phyloP scores from a whole-genome alignment of 2,113 vertebrate species.

The Tautogolabrus adspersus region DNA sequence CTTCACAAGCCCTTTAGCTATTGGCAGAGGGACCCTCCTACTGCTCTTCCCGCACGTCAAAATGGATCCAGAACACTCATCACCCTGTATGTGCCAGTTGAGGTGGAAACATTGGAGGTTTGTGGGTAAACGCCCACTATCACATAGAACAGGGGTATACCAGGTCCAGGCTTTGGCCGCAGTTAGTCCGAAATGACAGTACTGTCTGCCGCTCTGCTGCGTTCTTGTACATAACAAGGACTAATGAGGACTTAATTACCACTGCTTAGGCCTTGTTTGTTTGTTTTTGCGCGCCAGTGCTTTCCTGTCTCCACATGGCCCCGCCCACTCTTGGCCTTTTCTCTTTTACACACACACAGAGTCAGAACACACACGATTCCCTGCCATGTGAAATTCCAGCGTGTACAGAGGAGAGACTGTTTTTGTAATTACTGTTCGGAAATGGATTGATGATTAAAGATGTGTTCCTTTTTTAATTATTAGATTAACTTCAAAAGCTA shows the following conservation, averaged over 20 bases:
- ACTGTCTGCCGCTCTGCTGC: constrained; percentile 61
- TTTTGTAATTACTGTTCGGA: constrained; percentile 25
- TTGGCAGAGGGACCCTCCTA: constrained; percentile 18
- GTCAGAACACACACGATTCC: constrained; percentile 9
- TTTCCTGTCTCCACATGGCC: constrained; percentile 61
- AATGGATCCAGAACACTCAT: constrained; percentile 61
- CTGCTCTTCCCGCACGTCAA: constrained; percentile 7
- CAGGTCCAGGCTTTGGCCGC: constrained; percentile 27
- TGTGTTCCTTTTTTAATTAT: background rate
- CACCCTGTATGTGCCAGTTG: constrained; percentile 57
- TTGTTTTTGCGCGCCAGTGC: constrained; percentile 71
- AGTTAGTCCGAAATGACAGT: constrained; percentile 48
- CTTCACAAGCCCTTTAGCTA: background rate
- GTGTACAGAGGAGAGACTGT: constrained; percentile 15
- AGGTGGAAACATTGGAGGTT: constrained; percentile 64
- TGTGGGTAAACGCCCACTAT: constrained; percentile 47
- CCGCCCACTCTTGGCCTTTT: constrained; percentile 5
- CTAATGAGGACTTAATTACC: constrained; percentile 80
- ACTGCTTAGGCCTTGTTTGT: constrained; percentile 71
- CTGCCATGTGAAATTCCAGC: constrained; percentile 31
- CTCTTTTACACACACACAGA: background rate
- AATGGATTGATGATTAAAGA: background rate
- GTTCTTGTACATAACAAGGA: constrained; percentile 65
- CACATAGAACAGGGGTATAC: constrained; percentile 9
- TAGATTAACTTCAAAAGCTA: constrained; percentile 21